phyloP scores from a whole-genome alignment of 2,113 vertebrate species.

The Neolamprologus caudopunctatus region DNA sequence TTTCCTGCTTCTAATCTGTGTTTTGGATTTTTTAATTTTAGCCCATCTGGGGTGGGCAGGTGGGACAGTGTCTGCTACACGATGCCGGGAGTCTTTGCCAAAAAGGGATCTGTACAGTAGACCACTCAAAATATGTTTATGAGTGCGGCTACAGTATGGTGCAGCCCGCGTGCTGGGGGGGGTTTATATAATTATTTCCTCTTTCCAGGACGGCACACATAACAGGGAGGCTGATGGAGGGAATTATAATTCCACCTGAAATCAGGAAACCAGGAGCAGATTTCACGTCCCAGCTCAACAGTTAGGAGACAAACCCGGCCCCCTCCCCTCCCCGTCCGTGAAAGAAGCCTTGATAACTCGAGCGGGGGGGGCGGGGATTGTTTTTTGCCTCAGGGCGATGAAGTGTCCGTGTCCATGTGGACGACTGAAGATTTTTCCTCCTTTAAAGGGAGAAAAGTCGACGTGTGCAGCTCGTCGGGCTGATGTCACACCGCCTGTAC shows the following conservation, averaged over 20 bases:
- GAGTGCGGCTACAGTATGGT: slow-evolving; percentile 62
- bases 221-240: not conserved
- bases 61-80: slow-evolving; percentile 62
- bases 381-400: not conserved
- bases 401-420: fast-evolving
- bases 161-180: slow-evolving; percentile 18
- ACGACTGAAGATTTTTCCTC: not conserved
- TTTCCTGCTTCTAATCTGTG: slow-evolving; percentile 60
- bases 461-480: fast-evolving
- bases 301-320: not conserved
- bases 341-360: not conserved
- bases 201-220: not conserved
- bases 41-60: slow-evolving; percentile 69
- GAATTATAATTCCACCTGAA: not conserved
- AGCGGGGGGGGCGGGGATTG: not conserved
- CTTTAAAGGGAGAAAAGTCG: not conserved
- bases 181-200: slow-evolving; percentile 42
- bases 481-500: not conserved
- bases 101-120: slow-evolving; percentile 61
- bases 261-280: not conserved
- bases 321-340: not conserved
- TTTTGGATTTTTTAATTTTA: slow-evolving; percentile 63
- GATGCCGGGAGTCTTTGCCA: slow-evolving; percentile 51
- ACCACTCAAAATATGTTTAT: slow-evolving; percentile 62
- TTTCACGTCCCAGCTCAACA: not conserved